These are phyloP conservation scores for Caenorhabditis elegans DNA, from an alignment of 1,140 invertebrate species.

Conservation along the genomic window DNA sequence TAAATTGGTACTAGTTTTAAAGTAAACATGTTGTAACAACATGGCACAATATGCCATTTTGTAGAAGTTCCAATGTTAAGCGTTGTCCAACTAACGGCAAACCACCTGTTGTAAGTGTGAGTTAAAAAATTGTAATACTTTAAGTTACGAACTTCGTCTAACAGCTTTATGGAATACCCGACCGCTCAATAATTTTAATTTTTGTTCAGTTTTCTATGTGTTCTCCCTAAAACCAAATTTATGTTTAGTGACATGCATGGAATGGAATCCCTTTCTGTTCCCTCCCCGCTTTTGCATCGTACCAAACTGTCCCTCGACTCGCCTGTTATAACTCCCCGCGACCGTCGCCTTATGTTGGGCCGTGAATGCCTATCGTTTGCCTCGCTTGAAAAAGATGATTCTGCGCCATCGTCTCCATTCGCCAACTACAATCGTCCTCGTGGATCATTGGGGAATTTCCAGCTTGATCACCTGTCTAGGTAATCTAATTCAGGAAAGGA, in stretches of 20 bases:
- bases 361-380: constrained; percentile 1
- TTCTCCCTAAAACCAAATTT: no score
- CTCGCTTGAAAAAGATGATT: neutral
- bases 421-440: neutral
- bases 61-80: no score
- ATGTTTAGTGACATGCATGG: neutral
- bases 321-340: neutral
- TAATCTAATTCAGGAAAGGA: neutral
- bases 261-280: constrained; percentile 8
- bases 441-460: constrained; percentile 21
- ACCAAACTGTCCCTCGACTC: neutral
- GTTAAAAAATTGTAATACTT: no score
- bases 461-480: neutral
- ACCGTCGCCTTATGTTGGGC: constrained; percentile 4
- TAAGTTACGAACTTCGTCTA: no score
- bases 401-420: neutral
- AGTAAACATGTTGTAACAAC: no score
- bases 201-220: neutral
- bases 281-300: constrained; percentile 13
- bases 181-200: no score
- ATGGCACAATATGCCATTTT: no score
- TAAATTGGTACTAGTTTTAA: no score
- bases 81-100: no score
- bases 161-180: no score
- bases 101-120: no score